Evolutionary conservation across 2,797 vertebrate species (phyloP).

Genomic region (Dryobates pubescens): DNA sequence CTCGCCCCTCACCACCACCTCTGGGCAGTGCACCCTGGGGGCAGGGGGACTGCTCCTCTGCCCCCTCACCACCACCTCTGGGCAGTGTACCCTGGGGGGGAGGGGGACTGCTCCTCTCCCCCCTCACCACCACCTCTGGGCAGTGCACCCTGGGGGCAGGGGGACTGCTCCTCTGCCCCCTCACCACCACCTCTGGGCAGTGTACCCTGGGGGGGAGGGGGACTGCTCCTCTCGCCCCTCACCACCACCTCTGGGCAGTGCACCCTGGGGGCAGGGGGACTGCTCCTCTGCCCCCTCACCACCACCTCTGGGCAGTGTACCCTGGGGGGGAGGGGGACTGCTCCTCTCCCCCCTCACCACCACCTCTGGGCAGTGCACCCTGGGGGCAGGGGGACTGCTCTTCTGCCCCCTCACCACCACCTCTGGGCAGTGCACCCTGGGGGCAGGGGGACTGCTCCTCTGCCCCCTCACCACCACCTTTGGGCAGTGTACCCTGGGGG

Average conservation of each 20-base stretch:
- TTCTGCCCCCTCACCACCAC: neutral
- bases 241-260: neutral
- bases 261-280: no score
- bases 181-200: neutral
- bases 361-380: rapidly evolving
- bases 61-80: neutral
- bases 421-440: no score
- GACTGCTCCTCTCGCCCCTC: neutral
- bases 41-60: neutral
- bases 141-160: rapidly evolving
- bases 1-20: no score
- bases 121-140: neutral
- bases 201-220: no score
- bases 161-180: neutral
- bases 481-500: rapidly evolving
- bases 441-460: neutral
- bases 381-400: neutral
- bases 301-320: neutral
- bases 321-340: neutral
- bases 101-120: neutral
- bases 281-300: neutral
- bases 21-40: no score
- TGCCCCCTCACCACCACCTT: neutral
- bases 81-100: rapidly evolving
- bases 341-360: neutral